Percentiles rank a stretch among this genome's conserved stretches.
Conservation (phyloP, 2,888 invertebrate species). For the Anthophora plumipes region DNA sequence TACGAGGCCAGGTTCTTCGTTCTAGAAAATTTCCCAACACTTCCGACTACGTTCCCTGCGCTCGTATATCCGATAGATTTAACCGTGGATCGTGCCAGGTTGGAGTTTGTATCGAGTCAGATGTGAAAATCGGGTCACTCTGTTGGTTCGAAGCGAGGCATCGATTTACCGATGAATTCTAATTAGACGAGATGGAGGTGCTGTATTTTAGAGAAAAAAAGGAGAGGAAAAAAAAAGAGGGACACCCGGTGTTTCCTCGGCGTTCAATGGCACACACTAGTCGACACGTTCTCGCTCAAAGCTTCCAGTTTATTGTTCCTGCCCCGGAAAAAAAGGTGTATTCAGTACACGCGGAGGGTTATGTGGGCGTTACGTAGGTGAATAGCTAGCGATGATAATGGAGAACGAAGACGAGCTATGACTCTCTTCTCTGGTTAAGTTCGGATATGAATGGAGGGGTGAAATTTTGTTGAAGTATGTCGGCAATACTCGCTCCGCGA, state of each 20-base stretch:
- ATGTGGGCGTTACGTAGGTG: constrained; percentile 23
- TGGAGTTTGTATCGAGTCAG: neutral
- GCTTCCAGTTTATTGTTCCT: constrained; percentile 57
- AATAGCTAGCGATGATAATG: constrained; percentile 47
- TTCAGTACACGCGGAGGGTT: constrained; percentile 25
- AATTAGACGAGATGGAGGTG: constrained; percentile 56
- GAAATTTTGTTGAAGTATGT: neutral
- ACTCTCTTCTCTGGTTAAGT: constrained; percentile 12
- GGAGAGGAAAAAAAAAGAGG: constrained; percentile 21
- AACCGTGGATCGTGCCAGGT: neutral
- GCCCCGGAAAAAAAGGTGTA: constrained; percentile 42
- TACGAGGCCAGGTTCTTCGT: neutral
- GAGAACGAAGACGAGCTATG: constrained; percentile 6
- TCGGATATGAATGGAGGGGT: constrained; percentile 1
- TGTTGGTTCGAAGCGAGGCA: constrained; percentile 22
- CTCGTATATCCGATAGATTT: constrained; percentile 3
- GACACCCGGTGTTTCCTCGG: constrained; percentile 32
- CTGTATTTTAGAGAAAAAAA: constrained; percentile 16
- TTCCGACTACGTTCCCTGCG: neutral
- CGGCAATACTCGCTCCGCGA: neutral
- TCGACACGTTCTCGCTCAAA: constrained; percentile 47
- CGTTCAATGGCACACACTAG: constrained; percentile 25
- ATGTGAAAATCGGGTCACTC: constrained; percentile 46
- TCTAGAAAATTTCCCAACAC: constrained; percentile 17
- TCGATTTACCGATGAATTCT: constrained; percentile 57